phyloP scores from a whole-genome alignment of 1,140 invertebrate species.

The Euglossa dilemma region DNA sequence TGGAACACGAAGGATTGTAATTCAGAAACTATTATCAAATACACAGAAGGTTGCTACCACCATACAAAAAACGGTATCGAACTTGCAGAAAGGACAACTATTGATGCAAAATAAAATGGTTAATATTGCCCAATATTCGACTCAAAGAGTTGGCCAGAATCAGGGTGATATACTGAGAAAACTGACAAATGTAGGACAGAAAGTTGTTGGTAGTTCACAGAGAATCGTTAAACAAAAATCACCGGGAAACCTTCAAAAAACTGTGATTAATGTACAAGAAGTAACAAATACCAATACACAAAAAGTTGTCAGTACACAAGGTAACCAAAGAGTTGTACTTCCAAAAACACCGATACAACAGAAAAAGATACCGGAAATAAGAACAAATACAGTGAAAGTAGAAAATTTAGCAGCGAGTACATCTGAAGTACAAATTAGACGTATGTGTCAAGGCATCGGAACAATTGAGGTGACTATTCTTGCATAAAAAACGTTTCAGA shows the following conservation, averaged over 20 bases:
- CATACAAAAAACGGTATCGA: constrained; percentile 70
- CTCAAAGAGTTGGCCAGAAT: constrained; percentile 27
- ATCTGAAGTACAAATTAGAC: constrained; percentile 81
- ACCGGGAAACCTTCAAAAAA: constrained; percentile 42
- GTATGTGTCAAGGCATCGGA: constrained; percentile 83
- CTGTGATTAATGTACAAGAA: constrained; percentile 54
- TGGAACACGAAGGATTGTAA: constrained; percentile 67
- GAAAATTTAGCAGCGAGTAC: constrained; percentile 84
- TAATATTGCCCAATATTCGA: neutral
- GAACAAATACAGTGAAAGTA: constrained; percentile 81
- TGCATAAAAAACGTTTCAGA: constrained; percentile 63
- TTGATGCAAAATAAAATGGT: constrained; percentile 37
- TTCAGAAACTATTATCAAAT: constrained; percentile 68
- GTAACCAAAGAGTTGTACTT: constrained; percentile 78
- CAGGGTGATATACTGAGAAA: constrained; percentile 38
- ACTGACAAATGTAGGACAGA: constrained; percentile 19
- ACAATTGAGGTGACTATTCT: constrained; percentile 83
- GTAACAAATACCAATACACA: constrained; percentile 33
- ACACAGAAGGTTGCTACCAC: constrained; percentile 63
- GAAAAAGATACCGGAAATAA: constrained; percentile 65
- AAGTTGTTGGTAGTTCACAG: constrained; percentile 17
- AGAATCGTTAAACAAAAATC: constrained; percentile 50
- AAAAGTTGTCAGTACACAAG: constrained; percentile 61
- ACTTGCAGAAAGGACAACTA: constrained; percentile 64
- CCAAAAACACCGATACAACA: constrained; percentile 69